Percentiles rank a stretch among this genome's conserved stretches.
phyloP scores from a whole-genome alignment of 2,888 invertebrate species.

The Eulithis prunata region DNA sequence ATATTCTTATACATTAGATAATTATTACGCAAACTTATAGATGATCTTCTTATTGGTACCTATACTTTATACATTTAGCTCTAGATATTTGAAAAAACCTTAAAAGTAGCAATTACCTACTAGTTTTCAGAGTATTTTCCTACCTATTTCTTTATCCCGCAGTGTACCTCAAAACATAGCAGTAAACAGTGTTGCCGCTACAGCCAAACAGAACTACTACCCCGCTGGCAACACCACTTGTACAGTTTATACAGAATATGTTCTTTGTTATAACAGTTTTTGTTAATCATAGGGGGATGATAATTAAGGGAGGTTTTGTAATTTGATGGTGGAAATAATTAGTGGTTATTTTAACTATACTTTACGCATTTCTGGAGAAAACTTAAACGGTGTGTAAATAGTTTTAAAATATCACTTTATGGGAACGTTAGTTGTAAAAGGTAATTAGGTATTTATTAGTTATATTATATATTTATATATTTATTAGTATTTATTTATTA shows the following conservation, averaged over 20 bases:
- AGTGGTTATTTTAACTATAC: slow-evolving; percentile 7
- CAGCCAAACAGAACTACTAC: slow-evolving; percentile 16
- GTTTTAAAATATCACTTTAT: slow-evolving; percentile 1
- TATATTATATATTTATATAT: too few species aligned
- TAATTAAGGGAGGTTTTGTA: slow-evolving; percentile 19
- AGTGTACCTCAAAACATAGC: slow-evolving; percentile 13
- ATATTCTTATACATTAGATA: too few species aligned
- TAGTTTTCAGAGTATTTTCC: neutral
- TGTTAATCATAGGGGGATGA: slow-evolving; percentile 18
- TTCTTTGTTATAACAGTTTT: slow-evolving; percentile 9
- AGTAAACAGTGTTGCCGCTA: slow-evolving; percentile 25
- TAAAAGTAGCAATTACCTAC: too few species aligned
- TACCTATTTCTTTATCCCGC: slow-evolving; percentile 5
- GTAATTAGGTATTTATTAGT: too few species aligned
- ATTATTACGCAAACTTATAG: too few species aligned
- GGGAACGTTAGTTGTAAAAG: too few species aligned
- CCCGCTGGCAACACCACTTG: slow-evolving; percentile 23
- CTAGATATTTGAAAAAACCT: too few species aligned
- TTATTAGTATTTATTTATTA: too few species aligned
- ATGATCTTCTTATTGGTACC: too few species aligned
- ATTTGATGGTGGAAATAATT: slow-evolving; percentile 7
- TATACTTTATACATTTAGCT: too few species aligned
- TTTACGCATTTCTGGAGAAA: neutral
- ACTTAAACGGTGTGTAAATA: neutral
- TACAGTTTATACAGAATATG: slow-evolving; percentile 1